Base-by-base conservation (phyloP, 64 coral and sea anemone species). In the Montipora efflorescens region DNA sequence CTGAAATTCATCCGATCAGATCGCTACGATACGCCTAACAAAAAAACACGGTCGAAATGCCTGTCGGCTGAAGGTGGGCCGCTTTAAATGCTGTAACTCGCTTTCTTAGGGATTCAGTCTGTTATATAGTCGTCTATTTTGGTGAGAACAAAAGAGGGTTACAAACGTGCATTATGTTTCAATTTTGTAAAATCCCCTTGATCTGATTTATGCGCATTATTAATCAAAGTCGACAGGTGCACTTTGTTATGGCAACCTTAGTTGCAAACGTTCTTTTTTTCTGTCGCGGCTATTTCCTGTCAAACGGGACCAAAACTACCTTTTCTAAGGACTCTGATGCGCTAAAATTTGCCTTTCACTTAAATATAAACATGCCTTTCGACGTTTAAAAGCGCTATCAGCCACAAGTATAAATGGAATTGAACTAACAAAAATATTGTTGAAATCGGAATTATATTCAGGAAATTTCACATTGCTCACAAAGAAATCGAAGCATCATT, bases 191-290 rank as follows among this genome's bases (percentile, higher is more conserved):
- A 36, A 36, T 36, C 36, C 36, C 36, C 36, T 36, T 36, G 36
- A 55, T 47, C 13, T 83, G 67, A 83, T 83, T 5, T 47, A 83
- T 84, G 81, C 25, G 5, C 59, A 36, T 36, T 36, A 84, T 84
- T 47, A 84, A 47, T 67, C 5, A 84, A 47, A 67, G 13, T 67
- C 25, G 18, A 59, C 81, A 84, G 81, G 81, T 84, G 81, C 36
- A 67, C 20, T 67, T 61, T 84, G 59, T 18, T 62, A n/a, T 67
- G 81, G 81, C 81, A 84, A 84, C 61, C 5, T 47, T 84, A 55
- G 5, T 5, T 84, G 43, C 18, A 67, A 67, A 84, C 67, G 3
- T 67, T 58, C 43, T 44, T 84, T 48, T 13, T 82, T 36, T 36
- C 36, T 36, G 36, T 82, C 13, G 16, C 36, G 4, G 59, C 36